Conservation (phyloP, 2,888 invertebrate species). For the Synanthedon formicaeformis region DNA sequence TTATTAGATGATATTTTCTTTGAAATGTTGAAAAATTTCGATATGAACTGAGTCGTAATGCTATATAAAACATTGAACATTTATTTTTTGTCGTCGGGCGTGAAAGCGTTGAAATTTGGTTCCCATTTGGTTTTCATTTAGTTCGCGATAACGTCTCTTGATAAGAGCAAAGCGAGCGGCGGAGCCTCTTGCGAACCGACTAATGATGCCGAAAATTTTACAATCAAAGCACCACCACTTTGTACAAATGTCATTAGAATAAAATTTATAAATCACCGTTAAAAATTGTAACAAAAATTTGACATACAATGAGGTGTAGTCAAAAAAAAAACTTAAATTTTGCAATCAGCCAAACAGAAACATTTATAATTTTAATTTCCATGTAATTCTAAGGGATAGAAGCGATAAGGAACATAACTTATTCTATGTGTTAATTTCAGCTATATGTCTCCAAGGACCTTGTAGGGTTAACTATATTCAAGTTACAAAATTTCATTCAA, state of each 20-base stretch:
- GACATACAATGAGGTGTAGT: too few relatives aligned
- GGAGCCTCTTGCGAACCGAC: background rate
- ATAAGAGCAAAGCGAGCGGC: background rate
- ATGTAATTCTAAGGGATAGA: too few relatives aligned
- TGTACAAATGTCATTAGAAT: background rate
- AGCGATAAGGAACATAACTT: too few relatives aligned
- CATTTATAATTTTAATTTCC: too few relatives aligned
- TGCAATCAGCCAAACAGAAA: too few relatives aligned
- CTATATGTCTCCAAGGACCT: too few relatives aligned
- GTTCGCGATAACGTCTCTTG: background rate
- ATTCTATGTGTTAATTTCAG: too few relatives aligned
- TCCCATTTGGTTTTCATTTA: background rate
- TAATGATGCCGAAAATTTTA: background rate
- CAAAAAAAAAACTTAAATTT: too few relatives aligned
- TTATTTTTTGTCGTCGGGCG: background rate
- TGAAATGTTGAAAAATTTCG: too few relatives aligned
- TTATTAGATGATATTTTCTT: too few relatives aligned
- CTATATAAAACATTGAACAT: background rate
- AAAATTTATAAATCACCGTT: conserved; percentile 2
- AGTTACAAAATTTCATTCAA: too few relatives aligned
- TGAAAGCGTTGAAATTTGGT: background rate
- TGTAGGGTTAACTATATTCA: too few relatives aligned
- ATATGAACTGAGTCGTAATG: background rate
- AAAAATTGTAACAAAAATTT: background rate
- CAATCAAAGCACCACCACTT: background rate